These are phyloP conservation scores for Brachypteracias leptosomus DNA, from an alignment of 2,113 vertebrate genomes.

Conservation along the genomic window DNA sequence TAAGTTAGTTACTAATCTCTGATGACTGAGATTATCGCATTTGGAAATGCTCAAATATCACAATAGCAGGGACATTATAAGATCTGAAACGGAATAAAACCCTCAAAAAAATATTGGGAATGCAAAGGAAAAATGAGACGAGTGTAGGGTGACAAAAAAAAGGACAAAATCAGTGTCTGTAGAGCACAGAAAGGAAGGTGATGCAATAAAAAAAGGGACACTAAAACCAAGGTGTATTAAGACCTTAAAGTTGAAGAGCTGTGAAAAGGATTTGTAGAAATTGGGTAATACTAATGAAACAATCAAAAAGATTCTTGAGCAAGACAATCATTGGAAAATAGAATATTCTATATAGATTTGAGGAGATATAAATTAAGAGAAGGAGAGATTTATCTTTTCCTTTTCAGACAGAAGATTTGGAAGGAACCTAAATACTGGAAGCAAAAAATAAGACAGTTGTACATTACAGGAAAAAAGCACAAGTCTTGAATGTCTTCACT, in stretches of 20 bases:
- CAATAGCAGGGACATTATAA: neutral
- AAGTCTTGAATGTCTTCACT: neutral
- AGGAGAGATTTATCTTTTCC: neutral
- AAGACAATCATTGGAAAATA: neutral
- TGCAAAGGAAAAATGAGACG: neutral
- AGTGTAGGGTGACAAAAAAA: neutral
- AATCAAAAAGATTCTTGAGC: neutral
- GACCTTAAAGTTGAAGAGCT: neutral
- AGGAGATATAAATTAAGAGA: neutral
- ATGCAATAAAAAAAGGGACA: neutral
- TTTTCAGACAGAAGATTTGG: neutral
- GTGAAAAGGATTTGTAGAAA: neutral
- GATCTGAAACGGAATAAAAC: neutral
- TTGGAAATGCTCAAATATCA: neutral
- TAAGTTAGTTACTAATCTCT: neutral
- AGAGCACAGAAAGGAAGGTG: neutral
- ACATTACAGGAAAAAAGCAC: too few relatives aligned
- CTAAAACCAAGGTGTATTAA: neutral
- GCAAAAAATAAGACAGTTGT: neutral
- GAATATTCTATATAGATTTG: neutral
- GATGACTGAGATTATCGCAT: accelerated
- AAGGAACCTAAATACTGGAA: neutral
- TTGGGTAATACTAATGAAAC: neutral
- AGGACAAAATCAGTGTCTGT: neutral
- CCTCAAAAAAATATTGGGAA: neutral